Evolutionary conservation across 2,113 vertebrate species (phyloP), one percentile per base, ranked within the genome.

Genomic region (Dasyurus viverrinus): DNA sequence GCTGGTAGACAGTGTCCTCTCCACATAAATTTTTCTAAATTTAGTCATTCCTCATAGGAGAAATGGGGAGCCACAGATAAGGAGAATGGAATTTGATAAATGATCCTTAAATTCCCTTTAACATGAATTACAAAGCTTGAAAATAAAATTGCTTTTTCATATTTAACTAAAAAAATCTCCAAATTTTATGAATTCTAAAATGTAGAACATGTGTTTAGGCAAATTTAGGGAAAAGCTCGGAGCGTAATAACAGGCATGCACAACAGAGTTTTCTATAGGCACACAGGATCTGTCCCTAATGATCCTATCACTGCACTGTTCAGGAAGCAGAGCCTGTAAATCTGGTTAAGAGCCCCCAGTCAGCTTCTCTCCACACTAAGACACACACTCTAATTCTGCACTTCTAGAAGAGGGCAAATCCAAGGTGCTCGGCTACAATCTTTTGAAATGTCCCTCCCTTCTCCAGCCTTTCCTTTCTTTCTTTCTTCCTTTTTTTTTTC

Each of bases 281-380:
- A 92, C 84, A 94, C 48, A 94, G 91, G 94, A 47, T 68, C 27
- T n/a, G 91, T 25, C 93, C 93, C 95, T 54, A 24, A 55, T 90
- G 54, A 96, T 95, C 36, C 95, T 95, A 92, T 93, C 95, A 93
- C 0, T 46, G 89, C 54, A 50, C 92, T 93, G 89, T 22, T 94
- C 94, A 94, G 93, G 94, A 96, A 97, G 96, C n/a, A 47, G 84
- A 90, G 93, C 93, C 91, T 90, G 46, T 95, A 94, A 96, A 96
- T 95, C 93, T 93, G 91, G 93, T 91, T 95, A 93, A 95, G 94
- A 93, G 93, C 94, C 97, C 97, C 96, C 91, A 96, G 96, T 68
- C 89, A 94, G 89, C 90, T 93, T 95, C 90, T 94, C 68, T 94
- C 92, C 76, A 96, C 53, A 48, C 92, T 93, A 92, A 97, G 54